A percentile compares a stretch with the other conserved stretches of the same genome.
Conservation (phyloP, 1,140 invertebrate species). For the Macrobrachium nipponense region DNA sequence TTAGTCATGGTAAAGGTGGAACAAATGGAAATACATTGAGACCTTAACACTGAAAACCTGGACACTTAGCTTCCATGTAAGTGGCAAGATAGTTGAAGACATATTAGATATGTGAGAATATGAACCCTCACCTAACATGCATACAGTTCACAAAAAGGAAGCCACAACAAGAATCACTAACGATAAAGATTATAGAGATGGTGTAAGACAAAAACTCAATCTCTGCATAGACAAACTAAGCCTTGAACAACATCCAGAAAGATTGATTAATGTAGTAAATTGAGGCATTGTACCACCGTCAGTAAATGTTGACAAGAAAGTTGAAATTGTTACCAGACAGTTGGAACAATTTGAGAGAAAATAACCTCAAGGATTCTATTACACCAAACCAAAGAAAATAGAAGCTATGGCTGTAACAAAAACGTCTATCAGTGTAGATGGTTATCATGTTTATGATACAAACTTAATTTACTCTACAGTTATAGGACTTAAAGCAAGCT, state of each 20-base stretch:
- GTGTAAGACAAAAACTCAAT: constrained; percentile 10
- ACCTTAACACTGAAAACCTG: constrained; percentile 25
- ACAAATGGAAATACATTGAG: no score
- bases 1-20: no score
- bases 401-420: constrained; percentile 29
- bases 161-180: no score
- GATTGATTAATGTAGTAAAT: constrained; percentile 22
- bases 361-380: constrained; percentile 22
- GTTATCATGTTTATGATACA: constrained; percentile 9
- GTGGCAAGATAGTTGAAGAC: constrained; percentile 32
- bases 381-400: constrained; percentile 24
- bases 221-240: constrained; percentile 20
- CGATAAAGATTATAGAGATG: no score
- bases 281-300: constrained; percentile 12
- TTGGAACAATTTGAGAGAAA: constrained; percentile 8
- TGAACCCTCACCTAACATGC: constrained; percentile 33
- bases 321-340: constrained; percentile 27
- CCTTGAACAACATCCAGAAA: constrained; percentile 22
- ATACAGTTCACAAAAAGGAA: constrained; percentile 35
- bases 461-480: constrained; percentile 26
- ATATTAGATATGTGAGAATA: constrained; percentile 14
- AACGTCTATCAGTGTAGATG: constrained; percentile 4
- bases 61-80: constrained; percentile 19
- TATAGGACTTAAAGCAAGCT: constrained; percentile 33
- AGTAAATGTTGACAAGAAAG: constrained; percentile 33